Evolutionary conservation across 2,797 vertebrate genomes (phyloP), one percentile per base, ranked within the genome.

Genomic region (Poecilia wingei): DNA sequence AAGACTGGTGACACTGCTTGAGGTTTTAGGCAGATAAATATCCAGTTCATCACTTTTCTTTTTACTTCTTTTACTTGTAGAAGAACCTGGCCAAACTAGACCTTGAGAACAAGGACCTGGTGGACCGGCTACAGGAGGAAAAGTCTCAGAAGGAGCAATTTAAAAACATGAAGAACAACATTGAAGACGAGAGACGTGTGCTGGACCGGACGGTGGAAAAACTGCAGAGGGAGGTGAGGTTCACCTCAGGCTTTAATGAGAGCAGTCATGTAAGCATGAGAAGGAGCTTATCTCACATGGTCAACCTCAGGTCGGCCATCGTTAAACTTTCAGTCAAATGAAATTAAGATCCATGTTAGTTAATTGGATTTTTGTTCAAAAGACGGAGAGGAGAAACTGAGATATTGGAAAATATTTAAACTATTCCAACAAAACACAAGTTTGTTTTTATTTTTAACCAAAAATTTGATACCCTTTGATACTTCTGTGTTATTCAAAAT

Each of bases 131-230:
- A 72, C 95, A 95, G 80, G 97, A 97, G 6, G 98, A 99, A 94
- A 93, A 69, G 39, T 88, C 81, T 76, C 97, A 98, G 94, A 99
- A 98, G 90, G 98, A 99, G 78, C 96, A 97, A 90, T 94, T 99
- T 81, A 96, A 96, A 90, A 96, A 94, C 91, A 95, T 97, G 82
- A 98, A 97, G 94, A 96, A 96, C 0, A 94, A 97, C 86, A 96
- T 98, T 78, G 98, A 99, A 92, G 97, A 95, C 0, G 97, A 99
- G 92, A 95, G 95, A 59, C 92, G 92, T 92, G 93, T 98, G 55
- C 93, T 99, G 86, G 97, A 97, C 89, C 94, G 96, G 46, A 97
- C 97, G 2, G 96, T 99, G 72, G 97, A 99, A 81, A 98, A 97
- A 85, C 95, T 99, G 77, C 98, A 99, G 92, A 96, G 93, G 83